Percentiles rank a stretch among this genome's conserved stretches.
Evolutionary conservation across 2,888 invertebrate species (phyloP).

Genomic region (Caradrina kadenii): DNA sequence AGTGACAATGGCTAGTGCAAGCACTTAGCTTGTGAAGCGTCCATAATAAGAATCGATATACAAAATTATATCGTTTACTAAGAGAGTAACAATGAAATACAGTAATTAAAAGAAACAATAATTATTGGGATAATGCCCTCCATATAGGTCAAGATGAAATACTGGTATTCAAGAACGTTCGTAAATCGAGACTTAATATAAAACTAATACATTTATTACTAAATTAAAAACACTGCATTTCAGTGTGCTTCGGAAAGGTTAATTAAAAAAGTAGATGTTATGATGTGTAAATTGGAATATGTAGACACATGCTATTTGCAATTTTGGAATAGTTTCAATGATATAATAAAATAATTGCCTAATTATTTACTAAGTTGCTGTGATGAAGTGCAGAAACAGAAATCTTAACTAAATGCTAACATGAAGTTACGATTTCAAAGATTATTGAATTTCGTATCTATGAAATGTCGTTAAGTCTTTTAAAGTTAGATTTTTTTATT

Average conservation of each 20-base stretch:
- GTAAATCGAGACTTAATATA: conserved; percentile 16
- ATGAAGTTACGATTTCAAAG: conserved; percentile 19
- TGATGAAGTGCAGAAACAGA: conserved; percentile 32
- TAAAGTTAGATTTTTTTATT: conserved; percentile 9
- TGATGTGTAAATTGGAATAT: conserved; percentile 5
- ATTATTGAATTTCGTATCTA: conserved; percentile 2
- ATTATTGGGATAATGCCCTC: conserved; percentile 1
- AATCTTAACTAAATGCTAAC: conserved; percentile 31
- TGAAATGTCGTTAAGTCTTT: conserved; percentile 4
- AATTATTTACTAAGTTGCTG: conserved; percentile 22
- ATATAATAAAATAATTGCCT: conserved; percentile 6
- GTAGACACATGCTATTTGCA: background rate
- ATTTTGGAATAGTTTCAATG: conserved; percentile 6
- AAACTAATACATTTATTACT: conserved; percentile 12
- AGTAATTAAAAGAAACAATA: conserved; percentile 6
- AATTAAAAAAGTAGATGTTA: conserved; percentile 1
- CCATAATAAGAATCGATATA: conserved; percentile 11
- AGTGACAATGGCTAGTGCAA: background rate
- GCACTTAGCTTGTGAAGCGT: conserved; percentile 3
- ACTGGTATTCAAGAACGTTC: conserved; percentile 16
- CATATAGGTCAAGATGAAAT: conserved; percentile 20
- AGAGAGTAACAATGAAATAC: conserved; percentile 5
- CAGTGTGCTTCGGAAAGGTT: conserved; percentile 14
- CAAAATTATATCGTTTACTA: conserved; percentile 1
- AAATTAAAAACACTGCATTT: conserved; percentile 32